These are phyloP conservation scores for Nephotettix cincticeps DNA, from an alignment of 1,140 invertebrate species.

Conservation along the genomic window DNA sequence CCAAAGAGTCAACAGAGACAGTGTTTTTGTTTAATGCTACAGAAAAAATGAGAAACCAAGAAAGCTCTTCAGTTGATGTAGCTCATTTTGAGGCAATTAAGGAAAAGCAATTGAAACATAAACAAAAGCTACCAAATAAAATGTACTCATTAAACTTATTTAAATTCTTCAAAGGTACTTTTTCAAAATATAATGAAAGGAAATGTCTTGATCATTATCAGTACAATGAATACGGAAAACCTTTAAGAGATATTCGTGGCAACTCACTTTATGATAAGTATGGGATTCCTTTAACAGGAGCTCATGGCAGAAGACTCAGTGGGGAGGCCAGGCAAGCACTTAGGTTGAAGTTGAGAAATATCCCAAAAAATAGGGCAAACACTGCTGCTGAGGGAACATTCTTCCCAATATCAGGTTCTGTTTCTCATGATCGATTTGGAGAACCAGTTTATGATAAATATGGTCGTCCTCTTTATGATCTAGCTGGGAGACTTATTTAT, in stretches of 20 bases:
- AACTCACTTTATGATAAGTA: conserved; percentile 25
- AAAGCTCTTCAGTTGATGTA: not conserved
- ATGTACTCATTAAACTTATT: not conserved
- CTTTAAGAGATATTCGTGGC: conserved; percentile 10
- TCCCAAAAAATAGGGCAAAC: conserved; percentile 7
- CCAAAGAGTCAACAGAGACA: not conserved
- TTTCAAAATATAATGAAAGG: not conserved
- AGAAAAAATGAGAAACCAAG: not conserved
- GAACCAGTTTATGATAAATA: conserved; percentile 26
- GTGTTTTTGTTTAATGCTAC: not conserved
- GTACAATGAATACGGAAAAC: conserved; percentile 18
- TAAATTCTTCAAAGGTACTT: not conserved
- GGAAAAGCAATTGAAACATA: not conserved
- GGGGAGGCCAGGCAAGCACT: not conserved
- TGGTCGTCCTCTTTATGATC: conserved; percentile 25
- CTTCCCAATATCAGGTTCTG: not conserved
- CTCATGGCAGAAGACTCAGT: conserved; percentile 9
- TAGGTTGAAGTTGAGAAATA: not conserved
- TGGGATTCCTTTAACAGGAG: conserved; percentile 26
- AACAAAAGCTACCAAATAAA: not conserved
- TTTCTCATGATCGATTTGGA: not conserved
- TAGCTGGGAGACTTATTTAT: conserved; percentile 22
- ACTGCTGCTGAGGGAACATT: not conserved
- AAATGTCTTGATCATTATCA: not conserved
- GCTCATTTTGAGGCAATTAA: not conserved